These are phyloP conservation scores for Lipophrys pholis DNA, from an alignment of 2,113 vertebrate species.

Conservation along the genomic window DNA sequence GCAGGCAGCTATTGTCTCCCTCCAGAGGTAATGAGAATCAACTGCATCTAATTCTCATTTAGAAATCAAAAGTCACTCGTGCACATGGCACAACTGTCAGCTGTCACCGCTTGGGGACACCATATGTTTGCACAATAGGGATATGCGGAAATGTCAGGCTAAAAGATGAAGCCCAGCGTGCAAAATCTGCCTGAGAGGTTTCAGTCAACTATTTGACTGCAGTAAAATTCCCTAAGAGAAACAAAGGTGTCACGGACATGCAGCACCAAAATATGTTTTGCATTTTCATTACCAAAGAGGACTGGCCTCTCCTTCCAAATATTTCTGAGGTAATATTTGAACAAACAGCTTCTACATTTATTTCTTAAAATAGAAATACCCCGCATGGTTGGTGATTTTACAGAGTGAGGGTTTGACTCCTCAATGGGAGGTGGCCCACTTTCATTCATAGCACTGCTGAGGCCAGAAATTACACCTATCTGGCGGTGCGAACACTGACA, in stretches of 20 bases:
- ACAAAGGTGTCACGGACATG: neutral
- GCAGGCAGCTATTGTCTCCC: slow-evolving; percentile 96
- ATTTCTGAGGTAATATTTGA: neutral
- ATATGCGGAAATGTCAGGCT: slow-evolving; percentile 17
- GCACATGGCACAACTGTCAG: neutral
- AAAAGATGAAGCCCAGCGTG: slow-evolving; percentile 11
- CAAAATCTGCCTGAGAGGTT: slow-evolving; percentile 22
- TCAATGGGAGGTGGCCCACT: slow-evolving; percentile 63
- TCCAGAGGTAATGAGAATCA: slow-evolving; percentile 91
- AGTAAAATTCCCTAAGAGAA: neutral
- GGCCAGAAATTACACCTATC: slow-evolving; percentile 41
- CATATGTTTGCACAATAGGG: slow-evolving; percentile 35
- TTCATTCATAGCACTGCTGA: slow-evolving; percentile 51
- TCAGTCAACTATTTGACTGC: slow-evolving; percentile 2
- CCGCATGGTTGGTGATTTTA: slow-evolving; percentile 39
- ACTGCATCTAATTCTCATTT: slow-evolving; percentile 33
- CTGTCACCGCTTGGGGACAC: neutral
- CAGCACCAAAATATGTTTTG: neutral
- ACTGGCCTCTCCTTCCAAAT: neutral
- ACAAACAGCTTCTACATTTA: neutral
- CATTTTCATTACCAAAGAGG: neutral
- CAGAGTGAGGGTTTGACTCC: slow-evolving; percentile 23
- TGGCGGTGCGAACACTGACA: slow-evolving; percentile 34
- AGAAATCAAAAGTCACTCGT: neutral
- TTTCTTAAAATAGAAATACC: slow-evolving; percentile 46